Base-by-base conservation (phyloP, 2,797 vertebrate genomes). In the Myripristis jacobus region DNA sequence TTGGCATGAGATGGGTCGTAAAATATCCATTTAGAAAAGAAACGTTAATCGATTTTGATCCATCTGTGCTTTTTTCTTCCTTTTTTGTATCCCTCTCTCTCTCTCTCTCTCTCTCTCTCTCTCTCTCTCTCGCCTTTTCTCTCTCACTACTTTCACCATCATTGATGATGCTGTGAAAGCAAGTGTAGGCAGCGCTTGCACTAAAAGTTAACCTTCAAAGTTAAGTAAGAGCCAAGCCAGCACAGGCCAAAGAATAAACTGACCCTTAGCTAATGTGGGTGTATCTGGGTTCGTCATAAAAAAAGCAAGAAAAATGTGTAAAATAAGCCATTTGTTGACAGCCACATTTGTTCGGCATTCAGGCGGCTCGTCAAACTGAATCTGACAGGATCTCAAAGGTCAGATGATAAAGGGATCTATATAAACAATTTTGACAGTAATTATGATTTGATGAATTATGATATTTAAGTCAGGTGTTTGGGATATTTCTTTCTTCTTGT, bases 131-230 rank as follows among this genome's bases (percentile, higher is more conserved):
- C 24, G 7, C 21, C 18, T 5, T 16, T n/a, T 27, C 27, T 12
- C 44, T 31, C 21, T 46, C 51, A 58, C 51, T 21, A 55, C 12
- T 2, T 43, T 6, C 13, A 15, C 62, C 21, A 6, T 68, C 24
- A 19, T 71, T 50, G 56, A 5, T 24, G 41, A 29, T 65, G 73
- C 7, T 67, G 36, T 66, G 25, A 72, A 70, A 29, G 24, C 60
- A 31, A 1, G 44, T 1, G 44, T 18, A 18, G 62, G 63, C 62
- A 24, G 16, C 51, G 53, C 55, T 54, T 24, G 72, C 70, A 77
- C 54, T 75, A 65, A 83, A 83, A 58, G 54, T 83, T 81, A 77
- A 82, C 79, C 81, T 87, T 88, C 73, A 85, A 64, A 72, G 67
- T 59, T 64, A 84, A 82, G 87, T 81, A 80, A 71, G 83, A 72